Conservation (phyloP, 2,113 vertebrate genomes). For the Sterrhoptilus dennistouni region DNA sequence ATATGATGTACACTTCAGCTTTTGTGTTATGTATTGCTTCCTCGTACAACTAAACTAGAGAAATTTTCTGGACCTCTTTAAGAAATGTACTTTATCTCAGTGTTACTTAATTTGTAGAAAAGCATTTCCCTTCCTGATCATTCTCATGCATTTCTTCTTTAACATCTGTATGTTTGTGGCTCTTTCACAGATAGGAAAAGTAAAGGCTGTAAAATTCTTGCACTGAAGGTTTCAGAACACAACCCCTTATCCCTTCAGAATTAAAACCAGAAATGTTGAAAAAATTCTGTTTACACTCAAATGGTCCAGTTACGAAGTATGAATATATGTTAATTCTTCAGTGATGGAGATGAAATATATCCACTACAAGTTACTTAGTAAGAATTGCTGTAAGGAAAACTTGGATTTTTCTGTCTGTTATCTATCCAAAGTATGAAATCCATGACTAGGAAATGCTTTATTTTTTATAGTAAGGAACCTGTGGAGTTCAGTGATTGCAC, state of each 20-base stretch:
- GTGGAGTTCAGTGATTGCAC: neutral
- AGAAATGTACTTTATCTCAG: neutral
- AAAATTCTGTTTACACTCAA: neutral
- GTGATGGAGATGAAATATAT: neutral
- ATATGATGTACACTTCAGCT: neutral
- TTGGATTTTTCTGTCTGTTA: neutral
- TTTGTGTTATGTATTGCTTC: neutral
- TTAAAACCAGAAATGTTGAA: accelerated
- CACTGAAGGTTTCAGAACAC: neutral
- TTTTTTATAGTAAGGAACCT: neutral
- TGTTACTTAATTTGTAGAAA: neutral
- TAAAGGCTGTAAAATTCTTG: neutral
- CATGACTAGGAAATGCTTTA: neutral
- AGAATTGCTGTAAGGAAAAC: neutral
- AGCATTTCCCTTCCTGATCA: neutral
- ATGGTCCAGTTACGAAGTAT: neutral
- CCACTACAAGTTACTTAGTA: neutral
- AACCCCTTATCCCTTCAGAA: neutral
- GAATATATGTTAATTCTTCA: neutral
- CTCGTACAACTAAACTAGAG: neutral
- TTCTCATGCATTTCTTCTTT: neutral
- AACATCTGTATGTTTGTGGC: neutral
- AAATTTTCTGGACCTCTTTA: neutral
- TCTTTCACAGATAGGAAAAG: neutral
- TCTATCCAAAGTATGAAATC: neutral